Conservation (phyloP, 2,888 invertebrate genomes). For the Priocnemis perturbator region DNA sequence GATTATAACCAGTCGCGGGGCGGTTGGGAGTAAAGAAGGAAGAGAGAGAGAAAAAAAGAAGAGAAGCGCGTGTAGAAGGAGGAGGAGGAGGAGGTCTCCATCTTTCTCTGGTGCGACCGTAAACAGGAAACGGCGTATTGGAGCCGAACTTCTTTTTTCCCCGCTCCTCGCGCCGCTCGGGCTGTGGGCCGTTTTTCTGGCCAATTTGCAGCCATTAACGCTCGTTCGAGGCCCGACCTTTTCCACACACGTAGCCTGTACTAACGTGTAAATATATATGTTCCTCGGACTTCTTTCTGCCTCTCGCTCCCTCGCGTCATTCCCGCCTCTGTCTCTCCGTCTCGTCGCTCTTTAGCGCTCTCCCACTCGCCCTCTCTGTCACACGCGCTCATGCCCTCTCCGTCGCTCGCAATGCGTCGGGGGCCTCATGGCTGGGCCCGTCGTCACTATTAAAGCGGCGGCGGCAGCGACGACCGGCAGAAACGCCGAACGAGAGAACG, state of each 20-base stretch:
- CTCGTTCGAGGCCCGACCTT: constrained; percentile 46
- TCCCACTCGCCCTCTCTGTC: not conserved
- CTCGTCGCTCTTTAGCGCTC: constrained; percentile 15
- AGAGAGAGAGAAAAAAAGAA: constrained; percentile 9
- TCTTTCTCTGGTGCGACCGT: constrained; percentile 10
- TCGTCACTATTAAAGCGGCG: not conserved
- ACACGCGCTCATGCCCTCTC: not conserved
- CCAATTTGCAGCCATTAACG: constrained; percentile 67
- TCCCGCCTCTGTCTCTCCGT: constrained; percentile 19
- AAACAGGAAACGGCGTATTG: constrained; percentile 8
- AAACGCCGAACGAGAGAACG: not conserved
- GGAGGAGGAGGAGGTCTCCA: not conserved
- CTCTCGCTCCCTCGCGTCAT: constrained; percentile 15
- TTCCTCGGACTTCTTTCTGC: too few species aligned
- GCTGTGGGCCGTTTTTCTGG: constrained; percentile 58
- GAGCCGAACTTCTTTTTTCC: constrained; percentile 4
- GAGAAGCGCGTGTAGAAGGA: constrained; percentile 9
- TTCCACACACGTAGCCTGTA: constrained; percentile 29
- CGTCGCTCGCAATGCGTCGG: not conserved
- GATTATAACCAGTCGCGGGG: constrained; percentile 52
- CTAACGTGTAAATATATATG: constrained; percentile 18
- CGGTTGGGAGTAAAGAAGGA: constrained; percentile 9
- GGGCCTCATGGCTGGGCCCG: constrained; percentile 6
- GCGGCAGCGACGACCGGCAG: constrained; percentile 8
- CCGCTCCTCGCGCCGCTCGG: constrained; percentile 1